These are phyloP conservation scores for Gorsachius magnificus DNA, from an alignment of 2,797 vertebrate species.

Conservation along the genomic window DNA sequence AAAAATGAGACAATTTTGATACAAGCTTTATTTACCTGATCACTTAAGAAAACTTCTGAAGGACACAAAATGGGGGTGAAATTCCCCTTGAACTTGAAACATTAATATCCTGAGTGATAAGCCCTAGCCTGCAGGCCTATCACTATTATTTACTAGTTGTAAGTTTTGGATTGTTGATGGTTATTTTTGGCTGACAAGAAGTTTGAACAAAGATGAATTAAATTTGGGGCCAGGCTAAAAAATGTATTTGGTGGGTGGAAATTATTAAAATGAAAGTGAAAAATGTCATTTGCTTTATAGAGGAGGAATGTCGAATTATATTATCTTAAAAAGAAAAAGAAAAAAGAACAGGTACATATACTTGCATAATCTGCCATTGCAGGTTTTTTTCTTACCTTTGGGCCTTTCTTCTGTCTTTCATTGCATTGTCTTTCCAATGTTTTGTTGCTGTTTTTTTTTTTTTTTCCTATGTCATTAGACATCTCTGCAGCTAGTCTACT, in stretches of 20 bases:
- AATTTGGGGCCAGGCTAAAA: background rate
- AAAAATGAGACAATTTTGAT: background rate
- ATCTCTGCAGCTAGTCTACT: background rate
- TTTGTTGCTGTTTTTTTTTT: too few relatives aligned
- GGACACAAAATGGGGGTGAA: background rate
- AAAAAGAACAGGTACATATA: rapidly evolving
- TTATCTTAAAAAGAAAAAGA: background rate
- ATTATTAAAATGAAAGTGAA: background rate
- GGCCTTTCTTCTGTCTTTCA: background rate
- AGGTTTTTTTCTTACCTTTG: background rate
- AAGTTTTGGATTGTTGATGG: background rate
- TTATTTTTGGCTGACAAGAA: background rate
- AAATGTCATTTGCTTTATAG: background rate
- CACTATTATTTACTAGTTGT: background rate
- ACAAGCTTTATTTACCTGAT: background rate
- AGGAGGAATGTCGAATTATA: background rate
- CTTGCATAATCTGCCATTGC: background rate
- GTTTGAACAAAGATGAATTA: background rate
- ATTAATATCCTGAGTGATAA: background rate
- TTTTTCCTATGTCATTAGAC: background rate
- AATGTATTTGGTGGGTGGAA: background rate
- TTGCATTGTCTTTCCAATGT: background rate
- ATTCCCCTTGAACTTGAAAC: background rate
- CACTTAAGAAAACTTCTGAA: background rate
- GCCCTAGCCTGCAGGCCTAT: background rate